Base-by-base conservation (phyloP, 1,140 invertebrate species). In the Adoxophyes honmai region DNA sequence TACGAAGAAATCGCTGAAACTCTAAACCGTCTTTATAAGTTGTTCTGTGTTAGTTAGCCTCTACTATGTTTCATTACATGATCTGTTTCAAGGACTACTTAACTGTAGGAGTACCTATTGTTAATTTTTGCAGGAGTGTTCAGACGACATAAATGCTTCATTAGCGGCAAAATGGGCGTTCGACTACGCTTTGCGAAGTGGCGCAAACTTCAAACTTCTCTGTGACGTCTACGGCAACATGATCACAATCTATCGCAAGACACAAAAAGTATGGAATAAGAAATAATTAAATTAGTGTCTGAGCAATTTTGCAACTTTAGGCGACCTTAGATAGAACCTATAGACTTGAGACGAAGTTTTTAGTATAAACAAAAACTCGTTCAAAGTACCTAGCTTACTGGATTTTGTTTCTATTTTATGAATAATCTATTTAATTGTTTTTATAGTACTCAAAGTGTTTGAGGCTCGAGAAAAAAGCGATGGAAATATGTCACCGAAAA, bases 111-210 rank as follows among this genome's bases (percentile, higher is more conserved):
- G 16, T 61, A 34, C 53, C 54, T 21, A n/a, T 56, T 10, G n/a
- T 62, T 39, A 51, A n/a, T 42, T 57, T 69, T 52, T 55, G 78
- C 78, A 76, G 70, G 11, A 87, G 68, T 61, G 53, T 56, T 75
- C 68, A 8, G 86, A 89, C 71, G 73, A 73, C 33, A 70, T 81
- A 4, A 86, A 90, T 37, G 91, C 91, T 0, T 73, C 83, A 34
- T 66, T 92, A 14, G 90, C 91, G 4, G 91, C 92, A 0, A 78
- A 90, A 16, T 91, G 91, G 91, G 77, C 89, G 33, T 60, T 92
- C 34, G 89, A 86, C 57, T 81, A 86, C 34, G 89, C 90, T 0
- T 59, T 91, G 6, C 61, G 78, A 6, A 83, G 86, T 0, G 87
- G 86, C 37, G 85, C 78, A 6, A 86, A 91, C 62, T 91, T 92